These are phyloP conservation scores for Drosophila ogumai DNA, from an alignment of 1,140 invertebrate species.

Conservation along the genomic window DNA sequence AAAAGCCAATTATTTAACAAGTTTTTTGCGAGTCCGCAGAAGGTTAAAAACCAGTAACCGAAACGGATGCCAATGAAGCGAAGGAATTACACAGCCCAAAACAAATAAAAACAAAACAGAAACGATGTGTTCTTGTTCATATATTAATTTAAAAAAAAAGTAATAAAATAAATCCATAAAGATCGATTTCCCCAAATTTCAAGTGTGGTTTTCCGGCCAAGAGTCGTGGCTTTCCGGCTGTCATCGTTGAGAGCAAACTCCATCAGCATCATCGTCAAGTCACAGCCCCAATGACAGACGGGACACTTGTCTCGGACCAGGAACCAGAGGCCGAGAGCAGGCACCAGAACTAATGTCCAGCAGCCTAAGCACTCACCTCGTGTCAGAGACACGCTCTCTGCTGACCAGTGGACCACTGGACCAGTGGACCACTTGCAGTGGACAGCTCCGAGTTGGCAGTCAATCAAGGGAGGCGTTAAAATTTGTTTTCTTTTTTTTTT, in stretches of 20 bases:
- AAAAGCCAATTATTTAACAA: conserved; percentile 52
- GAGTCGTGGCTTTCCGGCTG: conserved; percentile 4
- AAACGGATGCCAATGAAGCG: conserved; percentile 24
- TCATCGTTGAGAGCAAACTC: conserved; percentile 44
- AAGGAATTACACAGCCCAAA: conserved; percentile 20
- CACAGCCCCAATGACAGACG: conserved; percentile 29
- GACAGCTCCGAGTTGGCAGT: conserved; percentile 38
- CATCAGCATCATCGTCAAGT: conserved; percentile 48
- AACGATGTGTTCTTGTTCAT: background rate
- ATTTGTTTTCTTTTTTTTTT: conserved; percentile 33
- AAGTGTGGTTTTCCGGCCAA: background rate
- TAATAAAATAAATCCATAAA: background rate
- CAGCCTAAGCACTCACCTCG: conserved; percentile 55
- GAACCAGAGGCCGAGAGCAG: conserved; percentile 2
- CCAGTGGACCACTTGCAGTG: conserved; percentile 18
- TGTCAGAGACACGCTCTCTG: conserved; percentile 45
- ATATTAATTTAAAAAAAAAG: too few species aligned
- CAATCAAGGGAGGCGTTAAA: conserved; percentile 54
- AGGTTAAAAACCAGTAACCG: conserved; percentile 22
- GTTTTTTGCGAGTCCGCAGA: conserved; percentile 20
- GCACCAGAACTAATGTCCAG: conserved; percentile 41
- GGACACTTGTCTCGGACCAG: conserved; percentile 38
- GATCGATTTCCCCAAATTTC: background rate
- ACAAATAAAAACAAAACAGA: background rate
- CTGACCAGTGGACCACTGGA: conserved; percentile 11